Evolutionary conservation across 2,888 invertebrate species (phyloP), one percentile per base, ranked within the genome.

Genomic region (Drosophila paramelanica): DNA sequence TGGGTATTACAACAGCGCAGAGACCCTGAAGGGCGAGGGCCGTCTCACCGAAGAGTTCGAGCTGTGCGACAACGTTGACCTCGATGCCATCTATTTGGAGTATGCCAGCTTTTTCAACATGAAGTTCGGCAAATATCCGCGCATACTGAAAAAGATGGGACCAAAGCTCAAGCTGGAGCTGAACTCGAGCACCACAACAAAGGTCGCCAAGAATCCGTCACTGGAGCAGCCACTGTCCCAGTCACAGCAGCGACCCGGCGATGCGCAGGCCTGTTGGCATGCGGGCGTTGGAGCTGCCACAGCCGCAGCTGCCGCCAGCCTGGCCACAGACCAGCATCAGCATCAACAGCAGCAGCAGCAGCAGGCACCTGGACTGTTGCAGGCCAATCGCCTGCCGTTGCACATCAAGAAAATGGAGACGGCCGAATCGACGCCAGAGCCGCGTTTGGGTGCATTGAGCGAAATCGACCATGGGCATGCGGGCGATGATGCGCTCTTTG

Each of bases 1-100:
- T 83, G 95, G 96, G 46, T 94, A 93, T 61, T 91, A 92, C 67
- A 94, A 94, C 67, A 93, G 96, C 0, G 95, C 95, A 0, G 94
- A 95, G 55, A 90, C 93, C 10, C 93, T 98, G 65, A 93, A 93
- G 27, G 92, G 93, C 20, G 98, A 98, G 92, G 96, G 97, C 0
- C 95, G 94, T 43, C 93, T 98, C 10, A 81, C 88, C n/a, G 93
- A 95, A 0, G 94, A 93, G 6, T 95, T 95, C 89, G 93, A 94
- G 87, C 94, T 98, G 39, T 98, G 98, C 92, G 98, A 98, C 89
- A 98, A 98, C 88, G 95, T 98, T 62, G 98, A 98, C 91, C 93
- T 98, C 89, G 96, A 97, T 73, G 96, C 96, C 43, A 96, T 98
- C 77, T 93, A 98, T 64, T 95, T 97, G 93, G 98, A 98, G 87